A percentile compares a stretch with the other conserved stretches of the same genome.
Evolutionary conservation across 2,113 vertebrate genomes (phyloP).

Genomic region (Anarrhichthys ocellatus): DNA sequence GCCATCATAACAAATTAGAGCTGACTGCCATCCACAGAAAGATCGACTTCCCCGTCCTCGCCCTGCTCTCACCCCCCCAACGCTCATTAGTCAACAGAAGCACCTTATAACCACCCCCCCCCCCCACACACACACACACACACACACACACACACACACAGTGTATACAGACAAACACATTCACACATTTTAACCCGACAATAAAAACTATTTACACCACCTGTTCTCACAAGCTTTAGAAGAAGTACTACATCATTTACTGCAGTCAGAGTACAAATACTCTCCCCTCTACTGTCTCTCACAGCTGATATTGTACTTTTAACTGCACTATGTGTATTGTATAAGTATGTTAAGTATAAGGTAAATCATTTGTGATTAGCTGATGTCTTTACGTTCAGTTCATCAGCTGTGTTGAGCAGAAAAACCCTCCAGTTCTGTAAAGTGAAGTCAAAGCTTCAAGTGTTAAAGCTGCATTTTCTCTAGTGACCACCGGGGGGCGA

Average conservation of each 20-base stretch:
- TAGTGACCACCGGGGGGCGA: too few relatives aligned
- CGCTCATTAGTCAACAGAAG: conserved; percentile 95
- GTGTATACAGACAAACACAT: not conserved
- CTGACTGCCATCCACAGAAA: conserved; percentile 86
- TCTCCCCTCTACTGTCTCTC: too few relatives aligned
- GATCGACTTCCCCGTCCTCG: conserved; percentile 92
- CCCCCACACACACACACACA: not conserved
- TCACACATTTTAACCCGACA: not conserved
- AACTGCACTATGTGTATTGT: too few relatives aligned
- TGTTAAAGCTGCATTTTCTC: too few relatives aligned
- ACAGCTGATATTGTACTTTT: not conserved
- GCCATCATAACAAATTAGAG: conserved; percentile 90
- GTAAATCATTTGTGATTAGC: too few relatives aligned
- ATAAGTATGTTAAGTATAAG: too few relatives aligned
- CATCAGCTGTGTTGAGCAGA: too few relatives aligned
- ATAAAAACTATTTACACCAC: too few relatives aligned
- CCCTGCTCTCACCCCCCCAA: conserved; percentile 64
- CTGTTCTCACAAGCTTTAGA: not conserved
- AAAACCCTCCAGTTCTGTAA: too few relatives aligned
- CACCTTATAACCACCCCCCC: conserved; percentile 85
- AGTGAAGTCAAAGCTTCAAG: too few relatives aligned
- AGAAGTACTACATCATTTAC: not conserved
- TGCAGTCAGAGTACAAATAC: not conserved
- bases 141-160: conserved; percentile 1
- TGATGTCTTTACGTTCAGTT: too few relatives aligned